Conservation (phyloP, 35 echinoderm and acorn worm species). For the Apostichopus japonicus region DNA sequence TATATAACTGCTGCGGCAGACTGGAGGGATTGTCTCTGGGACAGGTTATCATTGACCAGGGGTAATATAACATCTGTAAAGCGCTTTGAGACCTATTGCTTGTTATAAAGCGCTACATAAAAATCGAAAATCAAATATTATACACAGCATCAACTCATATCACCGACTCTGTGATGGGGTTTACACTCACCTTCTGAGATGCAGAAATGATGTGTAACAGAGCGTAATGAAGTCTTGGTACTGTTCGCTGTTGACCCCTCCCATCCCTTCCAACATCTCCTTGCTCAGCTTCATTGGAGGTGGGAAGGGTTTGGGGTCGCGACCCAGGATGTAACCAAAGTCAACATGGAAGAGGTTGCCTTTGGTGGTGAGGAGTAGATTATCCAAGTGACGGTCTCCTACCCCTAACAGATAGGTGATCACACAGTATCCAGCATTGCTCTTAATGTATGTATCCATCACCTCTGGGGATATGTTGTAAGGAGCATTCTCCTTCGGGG, state of each 20-base stretch:
- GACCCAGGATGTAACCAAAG: conserved; percentile 97
- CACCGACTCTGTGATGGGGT: too few relatives aligned
- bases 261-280: conserved; percentile 99
- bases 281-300: conserved; percentile 99
- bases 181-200: conserved; percentile 86
- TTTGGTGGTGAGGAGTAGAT: conserved; percentile 85
- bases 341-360: conserved; percentile 98
- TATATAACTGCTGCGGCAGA: too few relatives aligned
- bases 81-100: too few relatives aligned
- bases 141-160: too few relatives aligned
- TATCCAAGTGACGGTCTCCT: conserved; percentile 95
- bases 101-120: too few relatives aligned
- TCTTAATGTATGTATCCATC: conserved; percentile 97
- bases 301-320: conserved; percentile 95
- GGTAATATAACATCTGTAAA: too few relatives aligned
- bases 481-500: conserved; percentile 73
- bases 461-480: conserved; percentile 88
- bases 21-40: too few relatives aligned
- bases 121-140: too few relatives aligned
- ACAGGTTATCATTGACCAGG: too few relatives aligned
- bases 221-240: conserved; percentile 95
- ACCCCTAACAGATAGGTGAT: conserved; percentile 97
- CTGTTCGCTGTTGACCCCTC: conserved; percentile 88
- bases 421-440: conserved; percentile 95
- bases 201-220: conserved; percentile 97